Base-by-base conservation (phyloP, 2,888 invertebrate genomes). In the Harpalus rubripes region DNA sequence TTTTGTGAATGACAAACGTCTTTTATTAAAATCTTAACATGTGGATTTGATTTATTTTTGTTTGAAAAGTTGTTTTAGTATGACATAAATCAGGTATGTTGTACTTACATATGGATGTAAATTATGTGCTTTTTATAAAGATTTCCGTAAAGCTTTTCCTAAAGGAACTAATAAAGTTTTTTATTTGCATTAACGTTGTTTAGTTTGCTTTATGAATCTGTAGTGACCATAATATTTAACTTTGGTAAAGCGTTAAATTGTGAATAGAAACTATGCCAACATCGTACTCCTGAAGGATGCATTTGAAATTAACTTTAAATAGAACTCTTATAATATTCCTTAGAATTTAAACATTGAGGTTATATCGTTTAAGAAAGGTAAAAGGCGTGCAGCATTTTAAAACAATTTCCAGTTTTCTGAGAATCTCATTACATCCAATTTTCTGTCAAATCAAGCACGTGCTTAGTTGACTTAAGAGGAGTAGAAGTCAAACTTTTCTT, bases 371-470 rank as follows among this genome's bases (percentile, higher is more conserved):
- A 52, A 52, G 44, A 32, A 32, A 32, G 32, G 32, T 12, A 12
- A 52, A 1, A 59, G 7, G 6, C 59, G 7, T 59, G 16, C 16
- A 59, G 26, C 63, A 26, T 26, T 63, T 63, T 3, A 18, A 63
- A 26, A 63, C 63, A 0, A 26, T 22, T 63, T 10, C 63, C 26
- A 12, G 16, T 44, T 41, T 32, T 68, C 68, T n/a, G 15, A 15
- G 68, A 68, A 68, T 39, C n/a, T 26, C n/a, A 68, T 68, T 68
- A 68, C 41, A 15, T 68, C 39, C 68, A 68, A 68, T 32, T 68
- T 68, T 68, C 39, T 68, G 68, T 68, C 41, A 15, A 68, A 68
- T 15, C 32, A 68, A 72, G 44, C 44, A 74, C 72, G 72, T 74
- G 72, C 18, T 72, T 8, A 72, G 32, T 65, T 63, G 63, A 22